Evolutionary conservation across 92 coral and sea anemone genomes (phyloP), one percentile per base, ranked within the genome.

Genomic region (Nematostella vectensis): DNA sequence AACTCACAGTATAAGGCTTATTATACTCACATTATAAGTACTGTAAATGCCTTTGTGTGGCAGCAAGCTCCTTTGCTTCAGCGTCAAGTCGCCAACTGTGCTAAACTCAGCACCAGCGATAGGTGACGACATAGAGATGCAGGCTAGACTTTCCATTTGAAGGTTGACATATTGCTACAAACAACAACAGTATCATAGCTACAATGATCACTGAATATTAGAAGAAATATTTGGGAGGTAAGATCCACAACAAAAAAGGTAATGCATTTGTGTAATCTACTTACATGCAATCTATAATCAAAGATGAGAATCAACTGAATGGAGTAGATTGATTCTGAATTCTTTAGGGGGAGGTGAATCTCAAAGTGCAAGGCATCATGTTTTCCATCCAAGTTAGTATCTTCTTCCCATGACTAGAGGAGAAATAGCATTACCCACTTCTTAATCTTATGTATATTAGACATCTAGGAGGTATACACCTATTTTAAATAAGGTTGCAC

Each of bases 251-350:
- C 9, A 1, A 3, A 16, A 47, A 47, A 47, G 51, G 51, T n/a
- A n/a, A n/a, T n/a, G n/a, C n/a, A n/a, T n/a, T n/a, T n/a, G n/a
- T n/a, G n/a, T n/a, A n/a, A n/a, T n/a, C n/a, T 47, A 68, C 80
- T 74, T 56, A 91, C 98, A 68, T 91, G 88, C 16, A 91, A 62
- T 71, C 79, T 80, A 61, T 91, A 91, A 57, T 91, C 98, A 74
- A 91, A 79, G 33, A 86, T 67, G 39, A 91, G 59, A 22, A 91
- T 45, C 48, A 91, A 42, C 57, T 91, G 98, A 13, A 76, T 57
- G 13, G 96, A 81, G 52, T 78, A 71, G 49, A 91, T 75, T 17
- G 74, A 64, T 48, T 91, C 98, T 21, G 89, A 54, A 57, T 83
- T 83, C 54, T 70, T 61, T 38, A 91, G 65, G 33, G 98, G 98